Evolutionary conservation across 2,888 invertebrate species (phyloP), one percentile per base, ranked within the genome.

Genomic region (Protonemura montana): DNA sequence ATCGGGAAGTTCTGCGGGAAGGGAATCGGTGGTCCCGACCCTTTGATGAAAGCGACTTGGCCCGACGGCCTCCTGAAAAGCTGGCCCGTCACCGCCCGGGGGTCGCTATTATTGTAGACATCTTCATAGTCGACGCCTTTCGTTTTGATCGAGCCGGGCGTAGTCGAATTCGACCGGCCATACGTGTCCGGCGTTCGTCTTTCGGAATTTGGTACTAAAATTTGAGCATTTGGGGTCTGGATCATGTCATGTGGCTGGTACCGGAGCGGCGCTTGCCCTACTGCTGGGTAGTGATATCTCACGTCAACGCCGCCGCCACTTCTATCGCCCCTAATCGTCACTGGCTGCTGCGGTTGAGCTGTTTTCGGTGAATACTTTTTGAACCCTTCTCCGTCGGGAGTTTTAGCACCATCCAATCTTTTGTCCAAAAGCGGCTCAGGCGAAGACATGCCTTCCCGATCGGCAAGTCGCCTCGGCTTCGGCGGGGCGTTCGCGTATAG

Each of bases 401-500:
- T 84, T 28, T 84, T 84, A 25, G 82, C n/a, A n/a, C 88, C 88
- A 27, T 88, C 85, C 26, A 85, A 86, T 76, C 88, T 86, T 76
- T 88, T 86, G 28, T 95, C 95, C 76, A 95, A 95, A 89, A 95
- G 95, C 0, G 95, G 95, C 3, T 96, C 95, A 82, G 95, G 89
- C 3, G 89, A 89, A 29, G 89, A 88, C 41, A 88, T 88, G 82
- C 86, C 86, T 7, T 89, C 88, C 0, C 89, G 88, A 27, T 88
- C 88, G 28, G 87, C 59, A 26, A 87, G 41, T 86, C 97, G 93
- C 90, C 96, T 93, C 0, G 97, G 97, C 90, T 97, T 97, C 0
- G 97, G 97, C 16, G 97, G 97, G 1, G 97, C 97, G 91, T 97
- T 97, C 0, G 96, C 97, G 90, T 98, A 98, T 0, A 97, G 93